These are phyloP conservation scores for Silurus lanzhouensis DNA, from an alignment of 2,797 vertebrate genomes.

Conservation along the genomic window DNA sequence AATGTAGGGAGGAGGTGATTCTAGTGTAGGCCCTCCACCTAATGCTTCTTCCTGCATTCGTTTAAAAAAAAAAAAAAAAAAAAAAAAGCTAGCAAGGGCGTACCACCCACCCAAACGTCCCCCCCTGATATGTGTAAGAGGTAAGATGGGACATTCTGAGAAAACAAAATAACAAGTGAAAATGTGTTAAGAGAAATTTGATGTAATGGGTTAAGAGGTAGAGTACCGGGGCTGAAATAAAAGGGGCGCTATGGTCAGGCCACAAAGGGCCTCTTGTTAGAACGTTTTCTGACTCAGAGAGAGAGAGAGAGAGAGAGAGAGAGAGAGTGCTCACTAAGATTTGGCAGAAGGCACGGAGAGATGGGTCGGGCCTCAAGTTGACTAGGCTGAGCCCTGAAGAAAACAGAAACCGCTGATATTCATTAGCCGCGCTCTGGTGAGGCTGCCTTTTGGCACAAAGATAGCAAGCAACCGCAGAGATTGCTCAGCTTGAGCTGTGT, in stretches of 20 bases:
- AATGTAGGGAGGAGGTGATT: background rate
- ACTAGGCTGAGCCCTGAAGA: constrained; percentile 50
- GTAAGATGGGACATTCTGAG: background rate
- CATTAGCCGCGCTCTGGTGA: constrained; percentile 61
- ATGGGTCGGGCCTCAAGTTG: constrained; percentile 3
- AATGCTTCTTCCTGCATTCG: background rate
- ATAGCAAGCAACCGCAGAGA: constrained; percentile 28
- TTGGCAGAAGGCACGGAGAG: constrained; percentile 37
- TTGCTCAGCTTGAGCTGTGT: constrained; percentile 9
- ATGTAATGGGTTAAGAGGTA: constrained; percentile 19
- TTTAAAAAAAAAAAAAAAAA: no score
- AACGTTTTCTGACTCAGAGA: constrained; percentile 11
- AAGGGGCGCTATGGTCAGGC: constrained; percentile 32
- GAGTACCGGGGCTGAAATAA: constrained; percentile 44
- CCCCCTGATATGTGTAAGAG: background rate
- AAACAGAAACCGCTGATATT: constrained; percentile 62
- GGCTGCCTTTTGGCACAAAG: constrained; percentile 50
- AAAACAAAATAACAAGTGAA: background rate
- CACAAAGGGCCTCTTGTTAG: constrained; percentile 58
- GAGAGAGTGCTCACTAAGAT: background rate
- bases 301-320: constrained; percentile 29
- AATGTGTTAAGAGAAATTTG: constrained; percentile 6
- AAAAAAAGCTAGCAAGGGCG: background rate
- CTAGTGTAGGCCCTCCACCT: background rate
- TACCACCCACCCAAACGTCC: background rate